Evolutionary conservation across 2,888 invertebrate species (phyloP), one percentile per base, ranked within the genome.

Genomic region (Zygothrica quintamaculata): DNA sequence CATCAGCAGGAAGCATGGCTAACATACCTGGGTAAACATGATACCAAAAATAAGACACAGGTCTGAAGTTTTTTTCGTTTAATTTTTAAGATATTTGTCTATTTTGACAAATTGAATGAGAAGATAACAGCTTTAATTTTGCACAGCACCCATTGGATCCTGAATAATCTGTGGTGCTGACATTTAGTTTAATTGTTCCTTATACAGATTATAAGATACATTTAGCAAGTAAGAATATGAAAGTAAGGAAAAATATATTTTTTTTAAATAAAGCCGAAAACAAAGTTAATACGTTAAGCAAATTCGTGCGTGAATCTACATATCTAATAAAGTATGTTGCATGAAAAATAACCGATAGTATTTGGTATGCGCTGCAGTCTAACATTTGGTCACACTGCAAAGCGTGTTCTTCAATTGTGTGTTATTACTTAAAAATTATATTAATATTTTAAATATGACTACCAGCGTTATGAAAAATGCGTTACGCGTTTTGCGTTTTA

Each of bases 361-460:
- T 44, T 16, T 46, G 25, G 65, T 51, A 65, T 51, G 42, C 42
- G 25, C 33, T 0, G n/a, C 11, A 13, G 15, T 43, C 39, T 40
- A 0, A 7, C 2, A 13, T 18, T 12, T 29, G 47, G 67, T 37
- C 67, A 67, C 52, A 56, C 55, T 33, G 9, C 1, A 0, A 0
- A 5, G 4, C 1, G 3, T 13, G 12, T 36, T 3, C 1, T 12
- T n/a, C 16, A 44, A 18, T 48, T 22, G 18, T 29, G n/a, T 9
- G 4, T 29, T n/a, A 9, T 26, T 26, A 26, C 8, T 26, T 3
- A 29, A 29, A 29, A 31, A 5, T 40, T 15, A 18, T 43, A 61
- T 61, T 31, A 1, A 12, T 37, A 55, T 62, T 33, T n/a, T n/a
- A n/a, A 58, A 64, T 64, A 85, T 78, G 86, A 79, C 31, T 34